Evolutionary conservation across 2,797 vertebrate species (phyloP).

Genomic region (Hirundo rustica): DNA sequence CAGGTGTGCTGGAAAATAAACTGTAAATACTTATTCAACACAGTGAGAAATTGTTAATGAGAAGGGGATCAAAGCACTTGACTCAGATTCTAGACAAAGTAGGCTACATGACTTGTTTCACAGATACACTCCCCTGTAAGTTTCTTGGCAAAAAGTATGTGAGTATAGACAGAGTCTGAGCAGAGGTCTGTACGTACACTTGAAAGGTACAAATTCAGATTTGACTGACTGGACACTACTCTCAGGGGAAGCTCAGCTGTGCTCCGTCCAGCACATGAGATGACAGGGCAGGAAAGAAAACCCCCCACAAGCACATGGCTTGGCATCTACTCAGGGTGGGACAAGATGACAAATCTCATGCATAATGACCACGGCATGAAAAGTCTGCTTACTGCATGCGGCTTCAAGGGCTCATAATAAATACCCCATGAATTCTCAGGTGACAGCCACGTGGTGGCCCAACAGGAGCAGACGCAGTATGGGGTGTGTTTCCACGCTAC

Average conservation of each 20-base stretch:
- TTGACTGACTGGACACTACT: not conserved
- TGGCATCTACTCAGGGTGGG: not conserved
- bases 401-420: not conserved
- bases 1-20: conserved; percentile 20
- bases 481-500: accelerated
- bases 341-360: not conserved
- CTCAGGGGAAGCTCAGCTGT: accelerated
- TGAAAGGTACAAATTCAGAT: not conserved
- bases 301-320: not conserved
- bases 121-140: not conserved
- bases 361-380: not conserved
- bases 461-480: not conserved
- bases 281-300: not conserved
- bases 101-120: not conserved
- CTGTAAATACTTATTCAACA: conserved; percentile 1
- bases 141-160: not conserved
- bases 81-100: not conserved
- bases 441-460: not conserved
- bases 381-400: not conserved
- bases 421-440: not conserved
- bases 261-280: not conserved
- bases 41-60: conserved; percentile 30
- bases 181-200: not conserved
- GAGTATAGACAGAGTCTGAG: not conserved
- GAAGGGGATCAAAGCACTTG: conserved; percentile 10